phyloP scores from a whole-genome alignment of 2,797 vertebrate species.

The Chaenodraco wilsoni region DNA sequence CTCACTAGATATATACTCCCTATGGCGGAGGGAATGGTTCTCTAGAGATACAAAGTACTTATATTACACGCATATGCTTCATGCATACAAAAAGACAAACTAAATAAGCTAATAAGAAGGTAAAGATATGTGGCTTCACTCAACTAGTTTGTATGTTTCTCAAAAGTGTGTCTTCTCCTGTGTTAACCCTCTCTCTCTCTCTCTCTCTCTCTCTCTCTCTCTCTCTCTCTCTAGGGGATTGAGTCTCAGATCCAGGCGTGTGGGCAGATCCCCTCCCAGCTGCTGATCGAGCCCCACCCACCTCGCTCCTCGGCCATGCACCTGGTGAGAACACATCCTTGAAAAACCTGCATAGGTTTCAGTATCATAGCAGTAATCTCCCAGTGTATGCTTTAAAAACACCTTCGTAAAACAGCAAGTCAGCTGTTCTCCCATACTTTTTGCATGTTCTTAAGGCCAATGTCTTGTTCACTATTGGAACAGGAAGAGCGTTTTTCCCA shows the following conservation, averaged over 20 bases:
- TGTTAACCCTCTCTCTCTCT: neutral
- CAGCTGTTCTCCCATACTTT: neutral
- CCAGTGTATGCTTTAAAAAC: neutral
- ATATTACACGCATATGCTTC: neutral
- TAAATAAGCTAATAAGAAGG: neutral
- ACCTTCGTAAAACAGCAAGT: neutral
- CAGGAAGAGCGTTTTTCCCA: neutral
- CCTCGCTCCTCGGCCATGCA: constrained; percentile 98
- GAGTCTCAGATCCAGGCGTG: constrained; percentile 93
- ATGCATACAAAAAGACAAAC: neutral
- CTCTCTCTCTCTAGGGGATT: constrained; percentile 81
- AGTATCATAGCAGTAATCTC: neutral
- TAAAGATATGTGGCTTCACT: neutral
- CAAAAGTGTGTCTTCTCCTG: neutral
- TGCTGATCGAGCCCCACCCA: constrained; percentile 97
- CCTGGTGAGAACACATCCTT: constrained; percentile 87
- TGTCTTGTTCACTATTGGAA: neutral
- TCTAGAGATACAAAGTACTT: neutral
- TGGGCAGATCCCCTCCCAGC: constrained; percentile 96
- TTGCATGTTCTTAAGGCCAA: neutral
- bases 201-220: constrained; percentile 3
- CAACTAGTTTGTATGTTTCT: neutral
- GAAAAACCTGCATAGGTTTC: neutral
- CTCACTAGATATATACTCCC: neutral
- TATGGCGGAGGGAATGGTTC: neutral